A percentile compares a stretch with the other conserved stretches of the same genome.
These are phyloP conservation scores for Amblyjoppa fuscipennis DNA, from an alignment of 2,888 invertebrate genomes.

Conservation along the genomic window DNA sequence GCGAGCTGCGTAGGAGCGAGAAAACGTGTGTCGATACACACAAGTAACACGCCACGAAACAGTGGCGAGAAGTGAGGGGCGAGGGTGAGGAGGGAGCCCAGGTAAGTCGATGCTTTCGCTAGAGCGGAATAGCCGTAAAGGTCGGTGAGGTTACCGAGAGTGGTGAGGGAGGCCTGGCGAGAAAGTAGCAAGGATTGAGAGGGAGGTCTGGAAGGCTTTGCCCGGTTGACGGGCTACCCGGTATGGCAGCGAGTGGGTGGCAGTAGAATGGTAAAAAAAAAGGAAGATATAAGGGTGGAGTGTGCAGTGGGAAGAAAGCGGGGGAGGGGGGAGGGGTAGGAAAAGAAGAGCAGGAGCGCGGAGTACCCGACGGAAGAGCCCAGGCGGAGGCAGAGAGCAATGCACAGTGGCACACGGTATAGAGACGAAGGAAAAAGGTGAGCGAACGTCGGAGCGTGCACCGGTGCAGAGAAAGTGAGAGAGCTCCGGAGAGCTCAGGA, in stretches of 20 bases:
- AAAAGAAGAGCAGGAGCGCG: conserved; percentile 44
- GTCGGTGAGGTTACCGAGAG: conserved; percentile 56
- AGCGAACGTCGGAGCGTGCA: conserved; percentile 26
- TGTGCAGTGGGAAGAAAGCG: not conserved
- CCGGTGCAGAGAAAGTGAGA: not conserved
- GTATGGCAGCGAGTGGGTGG: conserved; percentile 31
- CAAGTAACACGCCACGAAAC: not conserved
- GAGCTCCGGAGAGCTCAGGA: conserved; percentile 57
- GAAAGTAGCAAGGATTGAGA: conserved; percentile 45
- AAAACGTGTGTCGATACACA: no score
- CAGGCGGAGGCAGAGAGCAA: conserved; percentile 23
- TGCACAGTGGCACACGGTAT: not conserved
- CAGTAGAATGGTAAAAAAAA: conserved; percentile 55
- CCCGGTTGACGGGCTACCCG: conserved; percentile 56
- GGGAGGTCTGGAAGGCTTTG: conserved; percentile 41
- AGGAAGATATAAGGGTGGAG: conserved; percentile 20
- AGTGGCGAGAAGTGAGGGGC: conserved; percentile 34
- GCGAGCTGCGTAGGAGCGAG: not conserved
- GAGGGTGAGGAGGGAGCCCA: conserved; percentile 39
- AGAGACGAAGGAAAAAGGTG: conserved; percentile 60
- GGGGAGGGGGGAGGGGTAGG: not conserved
- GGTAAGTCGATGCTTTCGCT: conserved; percentile 63
- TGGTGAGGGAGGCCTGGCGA: conserved; percentile 47
- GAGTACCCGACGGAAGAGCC: conserved; percentile 25
- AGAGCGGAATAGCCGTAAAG: conserved; percentile 63